Conservation (phyloP, 2,888 invertebrate species). For the Athetis lepigone region DNA sequence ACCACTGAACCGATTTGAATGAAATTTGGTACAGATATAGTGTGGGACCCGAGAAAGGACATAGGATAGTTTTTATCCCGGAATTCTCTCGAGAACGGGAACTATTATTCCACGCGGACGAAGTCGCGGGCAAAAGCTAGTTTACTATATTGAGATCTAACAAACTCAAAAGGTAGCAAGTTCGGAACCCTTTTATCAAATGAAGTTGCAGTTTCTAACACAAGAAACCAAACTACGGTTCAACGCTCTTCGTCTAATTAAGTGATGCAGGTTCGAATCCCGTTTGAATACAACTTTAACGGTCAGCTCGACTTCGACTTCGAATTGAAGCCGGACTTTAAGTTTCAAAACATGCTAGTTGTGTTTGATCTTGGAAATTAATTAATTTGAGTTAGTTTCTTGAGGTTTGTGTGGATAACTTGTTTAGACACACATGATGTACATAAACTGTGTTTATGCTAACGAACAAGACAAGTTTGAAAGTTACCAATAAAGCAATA, state of each 20-base stretch:
- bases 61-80: no score
- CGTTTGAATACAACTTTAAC: constrained; percentile 54
- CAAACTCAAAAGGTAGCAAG: background rate
- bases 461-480: no score
- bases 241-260: constrained; percentile 54
- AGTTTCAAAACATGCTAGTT: constrained; percentile 44
- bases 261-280: constrained; percentile 57
- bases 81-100: no score
- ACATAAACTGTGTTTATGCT: no score
- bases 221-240: constrained; percentile 18
- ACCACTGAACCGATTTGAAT: no score
- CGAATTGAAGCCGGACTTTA: constrained; percentile 30
- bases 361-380: constrained; percentile 51
- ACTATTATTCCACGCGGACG: no score
- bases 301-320: constrained; percentile 44
- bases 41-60: no score
- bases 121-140: no score
- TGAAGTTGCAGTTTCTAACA: constrained; percentile 20
- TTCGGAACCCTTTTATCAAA: constrained; percentile 1
- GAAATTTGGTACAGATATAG: no score
- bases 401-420: constrained; percentile 6
- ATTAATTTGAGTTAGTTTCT: constrained; percentile 53
- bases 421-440: no score
- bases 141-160: no score
- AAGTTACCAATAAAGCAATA: no score